Base-by-base conservation (phyloP, 2,797 vertebrate genomes). In the Linurgus olivaceus region DNA sequence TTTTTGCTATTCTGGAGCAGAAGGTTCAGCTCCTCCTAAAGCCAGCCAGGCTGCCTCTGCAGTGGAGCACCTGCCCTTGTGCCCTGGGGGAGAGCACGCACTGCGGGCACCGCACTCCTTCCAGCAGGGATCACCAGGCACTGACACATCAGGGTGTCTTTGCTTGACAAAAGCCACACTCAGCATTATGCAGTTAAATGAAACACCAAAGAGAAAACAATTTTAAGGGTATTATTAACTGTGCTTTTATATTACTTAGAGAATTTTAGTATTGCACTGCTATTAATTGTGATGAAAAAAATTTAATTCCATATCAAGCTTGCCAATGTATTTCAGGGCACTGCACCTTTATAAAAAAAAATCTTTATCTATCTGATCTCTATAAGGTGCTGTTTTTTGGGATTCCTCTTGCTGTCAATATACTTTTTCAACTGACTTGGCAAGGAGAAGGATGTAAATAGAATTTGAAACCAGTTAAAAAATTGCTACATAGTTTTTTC, bases 401-500 rank as follows among this genome's bases (percentile, higher is more conserved):
- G 2, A 2, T 45, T 80, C 50, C 31, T 61, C 33, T 76, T 57
- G 23, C 9, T 73, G 5, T 52, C 29, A 50, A 7, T 57, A 54
- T 5, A 13, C 3, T 13, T 72, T 87, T 79, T 44, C 15, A 57
- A 29, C 9, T 28, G 20, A 54, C 14, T 10, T 59, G 24, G 7
- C 5, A 86, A 79, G 17, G 28, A 14, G 26, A 83, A 65, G 5
- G 19, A 17, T 26, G 8, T 5, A 61, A 45, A 17, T 50, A 62
- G 10, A 18, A 37, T 8, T 70, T 12, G 4, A 44, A 90, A 75
- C 2, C 7, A 50, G 4, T 29, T 7, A 17, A 72, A 62, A 62
- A 51, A 10, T 17, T 28, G 0, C 8, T 65, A 23, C 0, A 3
- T 18, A 6, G 0, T 79, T 68, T 12, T 21, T n/a, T 57, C 4